Base-by-base conservation (phyloP, 2,113 vertebrate genomes). In the Nycticorax nycticorax region DNA sequence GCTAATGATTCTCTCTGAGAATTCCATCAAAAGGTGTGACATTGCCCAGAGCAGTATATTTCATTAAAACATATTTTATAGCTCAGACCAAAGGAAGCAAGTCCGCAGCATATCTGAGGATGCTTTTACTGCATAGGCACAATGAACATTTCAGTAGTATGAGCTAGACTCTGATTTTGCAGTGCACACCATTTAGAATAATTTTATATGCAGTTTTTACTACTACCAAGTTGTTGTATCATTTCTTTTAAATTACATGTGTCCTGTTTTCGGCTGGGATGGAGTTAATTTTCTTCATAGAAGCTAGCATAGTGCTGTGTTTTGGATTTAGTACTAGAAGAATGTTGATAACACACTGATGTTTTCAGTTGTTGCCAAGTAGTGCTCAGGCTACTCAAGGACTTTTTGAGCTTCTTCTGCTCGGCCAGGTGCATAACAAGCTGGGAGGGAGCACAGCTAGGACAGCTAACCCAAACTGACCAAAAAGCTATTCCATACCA, bases 1-100 rank as follows among this genome's bases (percentile, higher is more conserved):
- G 50, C 80, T 94, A 93, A 96, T 88, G 83, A 91, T 92, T 89
- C 55, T 55, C 55, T 93, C 93, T 82, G 77, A 92, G 86, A 94
- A 93, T 93, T 95, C 81, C 67, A 89, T 89, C 75, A 85, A 94
- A 85, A 93, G 52, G 33, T 85, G 86, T 96, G 78, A 92, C 84
- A 91, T 76, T 95, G 89, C 82, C 82, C 55, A 56, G 27, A 94
- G 84, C 77, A 71, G 24, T 81, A 37, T 63, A 37, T 97, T 94
- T 94, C 88, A 84, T 94, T 96, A 87, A 75, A 96, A 88, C 16
- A 10, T 56, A 32, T 86, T 55, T 91, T 91, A 64, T 80, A 88
- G n/a, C 53, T 92, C 79, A 82, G 71, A 82, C 80, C 28, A 85
- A 95, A 76, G n/a, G n/a, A 96, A 88, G 41, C 10, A 79, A 92